Evolutionary conservation across 1,140 invertebrate genomes (phyloP).

Genomic region (Hyles vespertilio): DNA sequence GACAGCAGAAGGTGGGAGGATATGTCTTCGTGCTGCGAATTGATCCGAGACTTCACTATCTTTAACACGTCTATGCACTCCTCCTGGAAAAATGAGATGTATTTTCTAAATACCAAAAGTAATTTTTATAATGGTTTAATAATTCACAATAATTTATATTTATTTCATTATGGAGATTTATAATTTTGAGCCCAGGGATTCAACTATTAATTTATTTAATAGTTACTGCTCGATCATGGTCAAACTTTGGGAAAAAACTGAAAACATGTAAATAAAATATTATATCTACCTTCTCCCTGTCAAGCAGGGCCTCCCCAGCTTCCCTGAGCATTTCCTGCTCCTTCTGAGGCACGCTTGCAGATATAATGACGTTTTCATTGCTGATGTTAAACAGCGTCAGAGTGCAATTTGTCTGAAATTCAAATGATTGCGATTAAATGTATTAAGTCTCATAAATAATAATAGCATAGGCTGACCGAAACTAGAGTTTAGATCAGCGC

Average conservation of each 20-base stretch:
- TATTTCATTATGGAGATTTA: too few species aligned
- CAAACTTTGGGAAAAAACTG: too few species aligned
- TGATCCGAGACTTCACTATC: slow-evolving; percentile 88
- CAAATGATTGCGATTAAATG: too few species aligned
- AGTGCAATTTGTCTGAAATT: slow-evolving; percentile 82
- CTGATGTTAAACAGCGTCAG: slow-evolving; percentile 89
- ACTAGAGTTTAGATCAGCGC: too few species aligned
- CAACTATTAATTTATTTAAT: too few species aligned
- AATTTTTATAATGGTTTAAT: background rate
- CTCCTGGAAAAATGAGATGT: slow-evolving; percentile 79
- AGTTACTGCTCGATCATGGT: too few species aligned
- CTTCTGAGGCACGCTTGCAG: slow-evolving; percentile 83
- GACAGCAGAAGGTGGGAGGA: slow-evolving; percentile 90
- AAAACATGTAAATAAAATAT: too few species aligned
- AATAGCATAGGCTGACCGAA: too few species aligned
- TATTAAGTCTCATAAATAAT: background rate
- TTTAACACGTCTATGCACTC: slow-evolving; percentile 88
- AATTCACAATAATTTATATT: too few species aligned
- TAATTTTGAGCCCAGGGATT: too few species aligned
- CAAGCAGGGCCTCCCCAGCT: slow-evolving; percentile 76
- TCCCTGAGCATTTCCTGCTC: slow-evolving; percentile 76
- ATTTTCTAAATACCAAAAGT: too few species aligned
- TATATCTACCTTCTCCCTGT: slow-evolving; percentile 85
- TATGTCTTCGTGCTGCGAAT: slow-evolving; percentile 88
- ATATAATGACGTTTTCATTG: slow-evolving; percentile 90